A percentile compares a stretch with the other conserved stretches of the same genome.
phyloP scores from a whole-genome alignment of 2,797 vertebrate genomes.

The Gastrophryne carolinensis region DNA sequence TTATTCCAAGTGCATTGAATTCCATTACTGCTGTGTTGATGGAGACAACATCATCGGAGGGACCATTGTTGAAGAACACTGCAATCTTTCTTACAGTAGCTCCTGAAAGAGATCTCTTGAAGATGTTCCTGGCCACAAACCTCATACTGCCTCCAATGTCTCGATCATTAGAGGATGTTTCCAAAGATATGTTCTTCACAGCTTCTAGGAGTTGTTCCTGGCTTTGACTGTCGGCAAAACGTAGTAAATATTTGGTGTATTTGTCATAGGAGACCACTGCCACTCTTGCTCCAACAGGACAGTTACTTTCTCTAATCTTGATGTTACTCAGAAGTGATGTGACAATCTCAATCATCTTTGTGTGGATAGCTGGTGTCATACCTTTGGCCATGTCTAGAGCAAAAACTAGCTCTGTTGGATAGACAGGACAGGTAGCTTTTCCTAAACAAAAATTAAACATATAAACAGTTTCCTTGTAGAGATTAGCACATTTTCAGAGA shows the following conservation, averaged over 20 bases:
- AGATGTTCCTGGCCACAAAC: slow-evolving; percentile 79
- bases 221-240: slow-evolving; percentile 76
- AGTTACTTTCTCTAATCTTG: slow-evolving; percentile 77
- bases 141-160: slow-evolving; percentile 77
- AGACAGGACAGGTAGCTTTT: slow-evolving; percentile 68
- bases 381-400: slow-evolving; percentile 81
- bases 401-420: slow-evolving; percentile 84
- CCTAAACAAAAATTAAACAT: slow-evolving; percentile 62
- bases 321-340: slow-evolving; percentile 70
- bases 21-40: slow-evolving; percentile 76
- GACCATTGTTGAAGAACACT: slow-evolving; percentile 73
- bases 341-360: slow-evolving; percentile 73
- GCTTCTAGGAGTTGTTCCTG: slow-evolving; percentile 66
- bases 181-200: slow-evolving; percentile 67
- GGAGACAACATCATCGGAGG: slow-evolving; percentile 53
- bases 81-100: slow-evolving; percentile 78
- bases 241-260: slow-evolving; percentile 73
- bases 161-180: slow-evolving; percentile 65
- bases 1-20: slow-evolving; percentile 71
- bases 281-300: slow-evolving; percentile 77
- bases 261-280: slow-evolving; percentile 74
- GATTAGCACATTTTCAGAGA: too few relatives aligned
- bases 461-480: too few relatives aligned
- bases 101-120: slow-evolving; percentile 77
- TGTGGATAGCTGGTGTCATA: slow-evolving; percentile 67